A percentile compares a stretch with the other conserved stretches of the same genome.
Conservation (phyloP, 2,113 vertebrate genomes). For the Conger conger region DNA sequence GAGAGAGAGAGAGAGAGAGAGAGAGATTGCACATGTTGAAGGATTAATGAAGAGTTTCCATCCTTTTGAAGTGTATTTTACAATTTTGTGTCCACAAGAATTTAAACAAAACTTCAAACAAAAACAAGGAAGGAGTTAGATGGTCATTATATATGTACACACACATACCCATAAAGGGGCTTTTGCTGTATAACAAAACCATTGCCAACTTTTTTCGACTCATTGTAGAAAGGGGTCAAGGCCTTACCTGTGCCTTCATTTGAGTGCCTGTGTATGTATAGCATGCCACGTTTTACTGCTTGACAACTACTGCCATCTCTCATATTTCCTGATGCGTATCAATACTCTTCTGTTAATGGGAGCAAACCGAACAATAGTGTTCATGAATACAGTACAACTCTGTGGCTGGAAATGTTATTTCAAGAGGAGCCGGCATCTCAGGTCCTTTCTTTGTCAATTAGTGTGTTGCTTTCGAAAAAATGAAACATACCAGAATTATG, state of each 20-base stretch:
- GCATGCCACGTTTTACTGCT: not conserved
- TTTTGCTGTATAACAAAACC: not conserved
- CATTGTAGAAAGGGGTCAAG: not conserved
- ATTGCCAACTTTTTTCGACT: not conserved
- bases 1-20: not conserved
- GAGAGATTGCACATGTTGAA: not conserved
- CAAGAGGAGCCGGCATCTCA: not conserved
- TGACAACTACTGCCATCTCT: not conserved
- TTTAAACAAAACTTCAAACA: constrained; percentile 26
- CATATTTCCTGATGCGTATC: not conserved
- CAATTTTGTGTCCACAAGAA: not conserved
- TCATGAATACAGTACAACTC: not conserved
- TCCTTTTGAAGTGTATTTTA: not conserved
- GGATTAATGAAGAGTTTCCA: not conserved
- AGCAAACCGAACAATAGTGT: not conserved
- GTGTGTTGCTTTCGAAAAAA: constrained; percentile 54
- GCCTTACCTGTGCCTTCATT: not conserved
- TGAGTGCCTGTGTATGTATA: not conserved
- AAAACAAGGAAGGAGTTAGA: not conserved
- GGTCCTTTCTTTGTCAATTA: constrained; percentile 24
- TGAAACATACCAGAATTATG: constrained; percentile 53
- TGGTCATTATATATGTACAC: not conserved
- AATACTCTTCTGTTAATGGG: not conserved
- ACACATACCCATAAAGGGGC: not conserved
- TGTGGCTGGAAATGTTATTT: not conserved